Evolutionary conservation across 1,140 invertebrate species (phyloP).

Genomic region (Megalopta genalis): DNA sequence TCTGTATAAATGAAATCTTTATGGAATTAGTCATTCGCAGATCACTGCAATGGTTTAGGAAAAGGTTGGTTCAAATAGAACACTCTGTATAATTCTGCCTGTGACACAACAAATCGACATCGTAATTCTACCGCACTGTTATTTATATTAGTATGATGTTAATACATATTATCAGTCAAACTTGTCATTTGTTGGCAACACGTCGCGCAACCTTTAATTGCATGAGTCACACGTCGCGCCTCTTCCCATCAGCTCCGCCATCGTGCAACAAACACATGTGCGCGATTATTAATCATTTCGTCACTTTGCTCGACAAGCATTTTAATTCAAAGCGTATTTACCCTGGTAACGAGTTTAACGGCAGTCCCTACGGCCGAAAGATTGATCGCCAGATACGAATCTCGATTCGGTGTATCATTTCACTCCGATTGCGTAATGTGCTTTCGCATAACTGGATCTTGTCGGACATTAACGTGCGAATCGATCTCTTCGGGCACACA

Average conservation of each 20-base stretch:
- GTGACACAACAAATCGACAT: too few relatives aligned
- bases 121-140: too few relatives aligned
- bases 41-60: too few relatives aligned
- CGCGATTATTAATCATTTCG: conserved; percentile 55
- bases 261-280: background rate
- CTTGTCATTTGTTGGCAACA: background rate
- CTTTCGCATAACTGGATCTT: conserved; percentile 1
- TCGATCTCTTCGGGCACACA: background rate
- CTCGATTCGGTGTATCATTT: conserved; percentile 31
- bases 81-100: too few relatives aligned
- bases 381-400: conserved; percentile 26
- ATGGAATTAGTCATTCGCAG: too few relatives aligned
- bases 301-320: conserved; percentile 48
- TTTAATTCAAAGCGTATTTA: conserved; percentile 51
- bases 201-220: background rate
- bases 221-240: conserved; percentile 4
- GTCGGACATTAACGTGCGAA: background rate
- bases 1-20: too few relatives aligned
- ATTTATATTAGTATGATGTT: too few relatives aligned
- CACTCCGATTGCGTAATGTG: conserved; percentile 2
- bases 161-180: background rate
- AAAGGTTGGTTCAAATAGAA: too few relatives aligned
- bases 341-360: conserved; percentile 44
- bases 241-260: background rate
- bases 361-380: background rate